Percentiles rank a stretch among this genome's conserved stretches.
Evolutionary conservation across 1,140 invertebrate genomes (phyloP).

Genomic region (Phthorimaea operculella): DNA sequence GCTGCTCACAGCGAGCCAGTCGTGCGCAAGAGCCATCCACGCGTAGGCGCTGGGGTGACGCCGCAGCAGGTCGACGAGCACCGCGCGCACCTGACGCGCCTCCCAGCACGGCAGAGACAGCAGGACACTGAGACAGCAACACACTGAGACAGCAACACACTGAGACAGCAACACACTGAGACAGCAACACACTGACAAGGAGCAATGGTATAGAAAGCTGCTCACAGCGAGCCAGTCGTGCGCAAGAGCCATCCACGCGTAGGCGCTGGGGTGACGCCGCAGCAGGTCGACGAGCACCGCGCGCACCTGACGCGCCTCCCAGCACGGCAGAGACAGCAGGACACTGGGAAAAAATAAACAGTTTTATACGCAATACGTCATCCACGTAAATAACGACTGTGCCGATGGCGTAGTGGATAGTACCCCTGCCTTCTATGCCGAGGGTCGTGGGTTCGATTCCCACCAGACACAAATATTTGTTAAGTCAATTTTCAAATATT

Average conservation of each 20-base stretch:
- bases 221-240: constrained; percentile 43
- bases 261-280: constrained; percentile 43
- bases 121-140: constrained; percentile 34
- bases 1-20: too few species aligned
- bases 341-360: too few species aligned
- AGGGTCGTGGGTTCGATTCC: too few species aligned
- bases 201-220: background rate
- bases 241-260: constrained; percentile 49
- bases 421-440: too few species aligned
- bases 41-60: constrained; percentile 47
- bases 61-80: constrained; percentile 37
- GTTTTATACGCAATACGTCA: too few species aligned
- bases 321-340: constrained; percentile 31
- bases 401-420: too few species aligned
- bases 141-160: too few species aligned
- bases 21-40: constrained; percentile 47
- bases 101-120: constrained; percentile 30
- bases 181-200: too few species aligned
- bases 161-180: too few species aligned
- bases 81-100: constrained; percentile 17
- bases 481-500: too few species aligned
- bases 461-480: too few species aligned
- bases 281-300: constrained; percentile 35
- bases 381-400: too few species aligned
- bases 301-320: constrained; percentile 20